These are phyloP conservation scores for Watsonalla binaria DNA, from an alignment of 2,888 invertebrate genomes.

Conservation along the genomic window DNA sequence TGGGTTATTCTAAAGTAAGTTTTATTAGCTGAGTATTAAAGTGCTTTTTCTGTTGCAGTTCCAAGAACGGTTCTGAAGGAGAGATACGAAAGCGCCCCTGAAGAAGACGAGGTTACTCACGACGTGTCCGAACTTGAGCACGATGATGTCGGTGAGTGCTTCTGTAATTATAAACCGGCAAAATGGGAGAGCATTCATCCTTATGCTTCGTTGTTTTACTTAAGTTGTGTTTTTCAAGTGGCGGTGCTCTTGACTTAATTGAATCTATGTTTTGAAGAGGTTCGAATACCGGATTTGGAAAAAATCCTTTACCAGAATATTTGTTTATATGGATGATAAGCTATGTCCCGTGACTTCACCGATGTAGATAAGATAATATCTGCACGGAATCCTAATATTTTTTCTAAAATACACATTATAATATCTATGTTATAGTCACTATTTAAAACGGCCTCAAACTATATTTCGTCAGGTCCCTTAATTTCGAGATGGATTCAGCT, in stretches of 20 bases:
- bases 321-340: too few relatives aligned
- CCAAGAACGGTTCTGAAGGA: constrained; percentile 90
- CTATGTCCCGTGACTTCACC: too few relatives aligned
- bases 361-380: too few relatives aligned
- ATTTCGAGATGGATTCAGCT: too few relatives aligned
- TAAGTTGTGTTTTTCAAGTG: background rate
- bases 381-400: too few relatives aligned
- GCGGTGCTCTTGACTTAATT: background rate
- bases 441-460: too few relatives aligned
- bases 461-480: too few relatives aligned
- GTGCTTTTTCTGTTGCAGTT: constrained; percentile 77
- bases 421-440: too few relatives aligned
- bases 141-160: constrained; percentile 75
- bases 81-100: constrained; percentile 87
- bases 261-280: background rate
- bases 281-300: too few relatives aligned
- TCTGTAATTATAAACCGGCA: constrained; percentile 21
- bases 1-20: constrained; percentile 16
- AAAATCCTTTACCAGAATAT: too few relatives aligned
- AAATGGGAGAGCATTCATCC: constrained; percentile 13
- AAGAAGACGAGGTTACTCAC: constrained; percentile 85
- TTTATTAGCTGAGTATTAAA: constrained; percentile 31
- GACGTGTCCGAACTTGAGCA: constrained; percentile 68
- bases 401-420: too few relatives aligned
- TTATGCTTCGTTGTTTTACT: background rate